A percentile compares a stretch with the other conserved stretches of the same genome.
Conservation (phyloP, 2,888 invertebrate species). For the Sylvicola fuscatus region DNA sequence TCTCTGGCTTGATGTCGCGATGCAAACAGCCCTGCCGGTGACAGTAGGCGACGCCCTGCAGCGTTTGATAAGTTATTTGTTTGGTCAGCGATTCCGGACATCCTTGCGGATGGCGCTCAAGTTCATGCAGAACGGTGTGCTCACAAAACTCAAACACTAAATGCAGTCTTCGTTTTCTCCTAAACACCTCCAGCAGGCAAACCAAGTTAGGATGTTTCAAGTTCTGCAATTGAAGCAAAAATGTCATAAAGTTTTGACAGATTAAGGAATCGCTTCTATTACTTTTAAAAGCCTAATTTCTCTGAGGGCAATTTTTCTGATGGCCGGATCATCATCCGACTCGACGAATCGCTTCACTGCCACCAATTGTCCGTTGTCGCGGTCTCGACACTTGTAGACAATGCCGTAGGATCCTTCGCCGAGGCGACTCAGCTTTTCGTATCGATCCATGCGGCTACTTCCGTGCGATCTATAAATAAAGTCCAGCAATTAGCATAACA, state of each 20-base stretch:
- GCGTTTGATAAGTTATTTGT: conserved; percentile 87
- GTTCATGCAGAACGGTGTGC: conserved; percentile 85
- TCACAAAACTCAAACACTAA: conserved; percentile 98
- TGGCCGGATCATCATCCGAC: conserved; percentile 90
- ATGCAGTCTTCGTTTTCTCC: conserved; percentile 84
- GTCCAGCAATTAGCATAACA: conserved; percentile 2
- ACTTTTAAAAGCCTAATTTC: conserved; percentile 92
- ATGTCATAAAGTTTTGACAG: conserved; percentile 4
- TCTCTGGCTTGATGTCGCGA: conserved; percentile 96
- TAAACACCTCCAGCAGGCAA: conserved; percentile 92
- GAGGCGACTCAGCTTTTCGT: conserved; percentile 83
- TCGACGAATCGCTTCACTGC: conserved; percentile 96
- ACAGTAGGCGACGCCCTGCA: conserved; percentile 90
- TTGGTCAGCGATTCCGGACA: conserved; percentile 80
- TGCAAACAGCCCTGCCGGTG: conserved; percentile 91
- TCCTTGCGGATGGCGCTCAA: conserved; percentile 84
- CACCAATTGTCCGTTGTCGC: conserved; percentile 84
- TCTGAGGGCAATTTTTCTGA: conserved; percentile 84
- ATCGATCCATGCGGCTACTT: conserved; percentile 78
- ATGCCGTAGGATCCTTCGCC: conserved; percentile 94
- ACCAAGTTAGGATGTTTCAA: conserved; percentile 95
- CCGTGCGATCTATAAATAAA: conserved; percentile 47
- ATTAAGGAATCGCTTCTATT: conserved; percentile 8
- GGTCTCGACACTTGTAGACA: conserved; percentile 89
- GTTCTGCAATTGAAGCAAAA: conserved; percentile 40